Evolutionary conservation across 2,888 invertebrate species (phyloP).

Genomic region (Stenolophus ochropezus): DNA sequence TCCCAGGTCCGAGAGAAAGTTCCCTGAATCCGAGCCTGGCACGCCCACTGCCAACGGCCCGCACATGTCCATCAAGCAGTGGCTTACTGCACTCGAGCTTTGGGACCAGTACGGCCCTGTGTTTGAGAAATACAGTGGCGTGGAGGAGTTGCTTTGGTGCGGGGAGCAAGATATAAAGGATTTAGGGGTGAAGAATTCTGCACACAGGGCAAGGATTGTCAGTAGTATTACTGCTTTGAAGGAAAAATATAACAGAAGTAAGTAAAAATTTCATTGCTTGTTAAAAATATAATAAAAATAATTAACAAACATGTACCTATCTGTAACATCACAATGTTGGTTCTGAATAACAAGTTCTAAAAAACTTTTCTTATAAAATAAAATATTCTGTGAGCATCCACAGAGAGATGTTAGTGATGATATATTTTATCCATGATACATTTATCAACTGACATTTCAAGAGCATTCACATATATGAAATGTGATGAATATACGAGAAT

Average conservation of each 20-base stretch:
- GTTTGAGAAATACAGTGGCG: slow-evolving; percentile 75
- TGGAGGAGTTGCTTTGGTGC: slow-evolving; percentile 77
- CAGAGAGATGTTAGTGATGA: neutral
- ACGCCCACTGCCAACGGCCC: slow-evolving; percentile 68
- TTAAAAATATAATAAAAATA: too few relatives aligned
- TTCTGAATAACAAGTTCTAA: too few relatives aligned
- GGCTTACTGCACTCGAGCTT: slow-evolving; percentile 79
- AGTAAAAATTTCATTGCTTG: slow-evolving; percentile 64
- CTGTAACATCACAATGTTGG: too few relatives aligned
- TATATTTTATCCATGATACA: neutral
- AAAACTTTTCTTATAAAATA: too few relatives aligned
- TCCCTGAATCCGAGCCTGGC: slow-evolving; percentile 41
- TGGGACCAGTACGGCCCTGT: slow-evolving; percentile 74
- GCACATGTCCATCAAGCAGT: slow-evolving; percentile 76
- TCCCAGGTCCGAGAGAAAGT: slow-evolving; percentile 1
- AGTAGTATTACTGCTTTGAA: slow-evolving; percentile 79
- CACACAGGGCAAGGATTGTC: slow-evolving; percentile 79
- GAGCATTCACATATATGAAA: neutral
- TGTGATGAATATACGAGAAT: neutral
- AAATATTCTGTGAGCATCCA: too few relatives aligned
- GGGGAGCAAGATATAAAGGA: slow-evolving; percentile 78
- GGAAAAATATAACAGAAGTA: slow-evolving; percentile 77
- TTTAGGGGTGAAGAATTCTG: slow-evolving; percentile 78
- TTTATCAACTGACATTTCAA: neutral
- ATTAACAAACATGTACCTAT: too few relatives aligned